Conservation (phyloP, 2,888 invertebrate genomes). For the Merodon equestris region DNA sequence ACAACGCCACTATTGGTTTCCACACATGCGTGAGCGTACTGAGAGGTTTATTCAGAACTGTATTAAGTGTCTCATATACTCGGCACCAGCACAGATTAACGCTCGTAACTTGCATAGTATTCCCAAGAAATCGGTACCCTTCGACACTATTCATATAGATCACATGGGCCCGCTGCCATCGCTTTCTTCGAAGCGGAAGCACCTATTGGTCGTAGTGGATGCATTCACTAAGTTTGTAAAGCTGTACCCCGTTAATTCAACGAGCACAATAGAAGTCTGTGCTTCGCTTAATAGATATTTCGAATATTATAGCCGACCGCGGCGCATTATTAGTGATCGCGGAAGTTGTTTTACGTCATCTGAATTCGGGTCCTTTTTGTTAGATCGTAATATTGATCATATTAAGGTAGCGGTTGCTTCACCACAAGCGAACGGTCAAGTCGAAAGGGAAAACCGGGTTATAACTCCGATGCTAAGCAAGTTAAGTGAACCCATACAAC, state of each 20-base stretch:
- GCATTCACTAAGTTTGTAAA: conserved; percentile 45
- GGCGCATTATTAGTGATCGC: conserved; percentile 24
- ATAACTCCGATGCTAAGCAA: conserved; percentile 43
- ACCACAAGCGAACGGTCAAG: conserved; percentile 73
- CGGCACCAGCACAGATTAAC: conserved; percentile 17
- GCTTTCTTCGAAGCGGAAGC: conserved; percentile 24
- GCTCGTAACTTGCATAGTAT: conserved; percentile 66
- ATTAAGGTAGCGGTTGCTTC: conserved; percentile 70
- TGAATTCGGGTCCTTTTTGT: conserved; percentile 56
- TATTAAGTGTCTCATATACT: conserved; percentile 31
- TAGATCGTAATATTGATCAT: conserved; percentile 65
- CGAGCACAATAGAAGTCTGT: conserved; percentile 38
- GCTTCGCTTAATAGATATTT: conserved; percentile 53
- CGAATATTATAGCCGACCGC: conserved; percentile 48
- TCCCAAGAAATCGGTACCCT: conserved; percentile 33
- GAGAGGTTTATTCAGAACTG: conserved; percentile 22
- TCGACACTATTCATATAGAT: conserved; percentile 74
- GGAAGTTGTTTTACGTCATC: conserved; percentile 70
- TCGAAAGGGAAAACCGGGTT: conserved; percentile 43
- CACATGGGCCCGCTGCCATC: conserved; percentile 76
- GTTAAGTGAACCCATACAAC: conserved; percentile 25
- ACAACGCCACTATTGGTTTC: conserved; percentile 24
- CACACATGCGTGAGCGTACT: conserved; percentile 14
- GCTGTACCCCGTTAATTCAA: conserved; percentile 28
- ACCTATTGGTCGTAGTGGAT: conserved; percentile 36